A percentile compares a stretch with the other conserved stretches of the same genome.
These are phyloP conservation scores for Tribolium madens DNA, from an alignment of 1,140 invertebrate species.

Conservation along the genomic window DNA sequence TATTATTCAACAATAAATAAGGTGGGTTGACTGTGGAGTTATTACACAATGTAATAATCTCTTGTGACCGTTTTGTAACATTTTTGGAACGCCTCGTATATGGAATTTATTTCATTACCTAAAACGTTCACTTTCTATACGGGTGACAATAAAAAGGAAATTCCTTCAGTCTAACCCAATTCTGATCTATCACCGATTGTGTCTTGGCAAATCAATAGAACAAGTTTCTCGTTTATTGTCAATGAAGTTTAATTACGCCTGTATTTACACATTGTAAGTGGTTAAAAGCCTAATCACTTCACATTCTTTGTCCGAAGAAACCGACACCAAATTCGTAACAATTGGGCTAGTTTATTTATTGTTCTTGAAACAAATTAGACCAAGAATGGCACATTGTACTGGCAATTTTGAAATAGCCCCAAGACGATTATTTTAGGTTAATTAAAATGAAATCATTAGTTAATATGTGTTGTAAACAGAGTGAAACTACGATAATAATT, in stretches of 20 bases:
- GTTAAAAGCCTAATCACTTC: slow-evolving; percentile 13
- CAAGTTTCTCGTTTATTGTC: slow-evolving; percentile 31
- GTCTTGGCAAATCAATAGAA: slow-evolving; percentile 11
- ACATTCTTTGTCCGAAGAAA: slow-evolving; percentile 27
- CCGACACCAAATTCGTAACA: slow-evolving; percentile 8
- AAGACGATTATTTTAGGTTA: background rate
- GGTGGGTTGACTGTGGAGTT: slow-evolving; percentile 28
- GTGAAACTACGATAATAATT: background rate
- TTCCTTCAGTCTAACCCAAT: background rate
- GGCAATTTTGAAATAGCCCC: background rate
- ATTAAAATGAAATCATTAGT: slow-evolving; percentile 4
- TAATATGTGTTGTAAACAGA: slow-evolving; percentile 2
- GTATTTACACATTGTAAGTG: background rate
- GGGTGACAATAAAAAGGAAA: slow-evolving; percentile 20
- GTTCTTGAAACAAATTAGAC: background rate
- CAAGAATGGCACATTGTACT: background rate
- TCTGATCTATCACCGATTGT: slow-evolving; percentile 6
- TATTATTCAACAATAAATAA: slow-evolving; percentile 36
- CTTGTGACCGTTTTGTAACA: slow-evolving; percentile 22
- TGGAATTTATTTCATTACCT: slow-evolving; percentile 8
- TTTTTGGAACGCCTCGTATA: slow-evolving; percentile 20
- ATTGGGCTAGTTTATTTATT: slow-evolving; percentile 3
- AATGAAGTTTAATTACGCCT: slow-evolving; percentile 20
- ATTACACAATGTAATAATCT: slow-evolving; percentile 32
- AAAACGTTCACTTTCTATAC: slow-evolving; percentile 9